These are phyloP conservation scores for Chionodraco myersi DNA, from an alignment of 2,113 vertebrate species.

Conservation along the genomic window DNA sequence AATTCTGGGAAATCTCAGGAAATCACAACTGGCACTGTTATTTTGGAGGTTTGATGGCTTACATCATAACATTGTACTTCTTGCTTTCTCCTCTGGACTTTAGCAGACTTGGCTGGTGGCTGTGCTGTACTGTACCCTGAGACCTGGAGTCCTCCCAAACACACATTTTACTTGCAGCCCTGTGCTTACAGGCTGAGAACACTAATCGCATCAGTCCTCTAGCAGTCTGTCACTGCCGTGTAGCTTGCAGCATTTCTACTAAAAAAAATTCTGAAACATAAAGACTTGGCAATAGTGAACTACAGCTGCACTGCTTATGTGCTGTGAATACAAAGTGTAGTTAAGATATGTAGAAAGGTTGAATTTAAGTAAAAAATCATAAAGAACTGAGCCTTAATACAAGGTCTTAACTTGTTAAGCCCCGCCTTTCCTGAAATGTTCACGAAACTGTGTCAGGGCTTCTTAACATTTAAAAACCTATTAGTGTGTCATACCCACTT, in stretches of 20 bases:
- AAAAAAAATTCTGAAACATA: constrained; percentile 34
- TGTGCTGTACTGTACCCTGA: constrained; percentile 29
- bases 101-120: constrained; percentile 42
- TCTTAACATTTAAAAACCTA: no score
- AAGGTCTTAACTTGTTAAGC: neutral
- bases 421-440: no score
- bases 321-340: constrained; percentile 9
- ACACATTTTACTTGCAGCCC: constrained; percentile 44
- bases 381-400: neutral
- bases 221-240: constrained; percentile 61
- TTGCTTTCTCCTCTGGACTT: constrained; percentile 52
- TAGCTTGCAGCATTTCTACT: constrained; percentile 35
- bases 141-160: constrained; percentile 63
- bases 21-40: constrained; percentile 77
- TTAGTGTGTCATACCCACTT: no score
- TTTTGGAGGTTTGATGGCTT: constrained; percentile 73
- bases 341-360: constrained; percentile 7
- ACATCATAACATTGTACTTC: constrained; percentile 70
- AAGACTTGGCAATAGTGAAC: constrained; percentile 1
- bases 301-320: neutral
- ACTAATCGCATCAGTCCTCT: constrained; percentile 64
- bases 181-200: constrained; percentile 61
- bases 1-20: constrained; percentile 72
- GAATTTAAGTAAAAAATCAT: neutral
- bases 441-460: no score